Conservation (phyloP, 2,797 vertebrate genomes). For the Cyprinella venusta region DNA sequence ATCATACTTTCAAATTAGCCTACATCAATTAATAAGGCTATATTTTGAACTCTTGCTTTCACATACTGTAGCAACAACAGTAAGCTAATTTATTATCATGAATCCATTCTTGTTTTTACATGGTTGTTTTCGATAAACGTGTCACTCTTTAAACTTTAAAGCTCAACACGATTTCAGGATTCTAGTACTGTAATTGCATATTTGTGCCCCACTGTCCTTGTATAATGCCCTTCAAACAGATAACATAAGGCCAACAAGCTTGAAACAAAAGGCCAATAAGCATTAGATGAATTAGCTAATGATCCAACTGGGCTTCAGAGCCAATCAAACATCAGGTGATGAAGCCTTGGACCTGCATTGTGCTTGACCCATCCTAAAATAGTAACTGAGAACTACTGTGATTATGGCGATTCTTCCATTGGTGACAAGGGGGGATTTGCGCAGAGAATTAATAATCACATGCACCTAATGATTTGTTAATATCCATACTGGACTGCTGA, state of each 20-base stretch:
- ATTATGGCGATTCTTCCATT: background rate
- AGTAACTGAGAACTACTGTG: background rate
- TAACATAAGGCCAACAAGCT: background rate
- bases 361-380: conserved; percentile 5
- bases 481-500: background rate
- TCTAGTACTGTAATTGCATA: background rate
- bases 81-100: background rate
- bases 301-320: conserved; percentile 9
- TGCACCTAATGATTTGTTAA: background rate
- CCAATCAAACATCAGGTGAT: conserved; percentile 17
- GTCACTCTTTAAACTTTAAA: background rate
- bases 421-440: background rate
- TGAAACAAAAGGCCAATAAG: background rate
- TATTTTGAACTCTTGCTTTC: background rate
- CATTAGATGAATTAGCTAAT: background rate
- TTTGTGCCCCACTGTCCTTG: background rate
- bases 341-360: background rate
- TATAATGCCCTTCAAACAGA: conserved; percentile 6
- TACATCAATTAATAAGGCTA: background rate
- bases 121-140: background rate
- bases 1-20: background rate
- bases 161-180: background rate
- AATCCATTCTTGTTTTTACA: conserved; percentile 7
- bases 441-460: background rate
- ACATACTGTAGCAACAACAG: background rate